phyloP scores from a whole-genome alignment of 2,888 invertebrate species.

The Andrena fulva region DNA sequence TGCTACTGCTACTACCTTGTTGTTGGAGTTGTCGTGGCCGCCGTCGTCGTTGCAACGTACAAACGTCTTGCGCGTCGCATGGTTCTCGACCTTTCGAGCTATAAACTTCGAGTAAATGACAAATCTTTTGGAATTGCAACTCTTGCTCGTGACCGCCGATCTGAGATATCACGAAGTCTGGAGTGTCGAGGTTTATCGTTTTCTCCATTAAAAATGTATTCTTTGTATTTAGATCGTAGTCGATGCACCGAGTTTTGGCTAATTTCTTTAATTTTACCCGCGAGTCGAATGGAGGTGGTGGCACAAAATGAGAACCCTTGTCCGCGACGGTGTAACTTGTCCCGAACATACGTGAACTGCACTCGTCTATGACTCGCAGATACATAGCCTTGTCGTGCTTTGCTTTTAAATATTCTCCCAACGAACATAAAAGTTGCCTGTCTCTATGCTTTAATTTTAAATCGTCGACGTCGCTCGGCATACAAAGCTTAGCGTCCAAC shows the following conservation, averaged over 20 bases:
- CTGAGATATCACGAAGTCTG: constrained; percentile 46
- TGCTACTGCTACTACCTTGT: neutral
- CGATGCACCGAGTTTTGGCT: constrained; percentile 33
- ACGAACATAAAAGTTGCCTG: constrained; percentile 70
- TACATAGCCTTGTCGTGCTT: constrained; percentile 8
- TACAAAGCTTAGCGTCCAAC: constrained; percentile 73
- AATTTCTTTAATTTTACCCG: constrained; percentile 11
- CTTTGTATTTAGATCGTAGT: constrained; percentile 53
- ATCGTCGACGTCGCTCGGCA: constrained; percentile 67
- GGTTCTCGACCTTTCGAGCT: neutral
- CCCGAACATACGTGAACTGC: constrained; percentile 75
- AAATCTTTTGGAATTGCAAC: constrained; percentile 55
- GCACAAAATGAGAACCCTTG: constrained; percentile 65
- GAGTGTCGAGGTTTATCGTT: constrained; percentile 59
- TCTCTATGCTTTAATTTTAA: constrained; percentile 68
- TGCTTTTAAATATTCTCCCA: constrained; percentile 36
- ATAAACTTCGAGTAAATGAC: constrained; percentile 4
- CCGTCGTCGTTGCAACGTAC: neutral
- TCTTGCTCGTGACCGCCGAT: constrained; percentile 56
- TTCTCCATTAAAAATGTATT: constrained; percentile 48
- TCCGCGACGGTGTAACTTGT: neutral
- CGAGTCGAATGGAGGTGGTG: constrained; percentile 74
- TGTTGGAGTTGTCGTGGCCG: neutral
- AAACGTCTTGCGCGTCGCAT: neutral
- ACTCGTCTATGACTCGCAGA: constrained; percentile 54